These are phyloP conservation scores for Caenorhabditis wallacei DNA, from an alignment of 2,888 invertebrate genomes.

Conservation along the genomic window DNA sequence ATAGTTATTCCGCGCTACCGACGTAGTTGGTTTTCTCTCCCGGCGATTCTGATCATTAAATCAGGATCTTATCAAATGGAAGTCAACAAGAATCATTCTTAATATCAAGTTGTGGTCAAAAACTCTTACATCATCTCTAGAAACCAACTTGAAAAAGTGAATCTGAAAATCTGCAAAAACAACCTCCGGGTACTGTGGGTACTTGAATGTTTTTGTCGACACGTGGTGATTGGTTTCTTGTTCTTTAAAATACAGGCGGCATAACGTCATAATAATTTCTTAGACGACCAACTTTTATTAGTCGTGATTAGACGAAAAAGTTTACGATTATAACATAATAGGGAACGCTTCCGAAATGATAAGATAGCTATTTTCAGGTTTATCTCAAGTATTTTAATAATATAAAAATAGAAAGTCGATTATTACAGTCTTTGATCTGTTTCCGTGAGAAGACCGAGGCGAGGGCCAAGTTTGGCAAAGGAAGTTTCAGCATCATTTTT, in stretches of 20 bases:
- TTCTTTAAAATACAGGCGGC: conserved; percentile 12
- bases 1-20: not conserved
- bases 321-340: not conserved
- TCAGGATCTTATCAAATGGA: conserved; percentile 21
- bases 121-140: conserved; percentile 28
- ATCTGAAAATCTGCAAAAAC: conserved; percentile 18
- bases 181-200: conserved; percentile 25
- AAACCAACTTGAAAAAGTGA: conserved; percentile 14
- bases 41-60: not conserved
- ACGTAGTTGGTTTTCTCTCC: conserved; percentile 30
- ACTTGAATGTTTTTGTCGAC: conserved; percentile 18
- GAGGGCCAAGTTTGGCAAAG: conserved; percentile 15
- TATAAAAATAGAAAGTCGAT: not conserved
- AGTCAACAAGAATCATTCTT: conserved; percentile 8
- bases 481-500: not conserved
- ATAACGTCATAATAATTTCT: conserved; percentile 11
- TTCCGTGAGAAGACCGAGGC: conserved; percentile 4
- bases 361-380: too few relatives aligned
- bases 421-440: conserved; percentile 14
- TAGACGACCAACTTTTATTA: conserved; percentile 8
- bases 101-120: conserved; percentile 17
- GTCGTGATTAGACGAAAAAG: not conserved
- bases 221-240: conserved; percentile 37
- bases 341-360: not conserved
- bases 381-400: too few relatives aligned